These are phyloP conservation scores for Drosophila picticornis DNA, from an alignment of 2,888 invertebrate genomes.

Conservation along the genomic window DNA sequence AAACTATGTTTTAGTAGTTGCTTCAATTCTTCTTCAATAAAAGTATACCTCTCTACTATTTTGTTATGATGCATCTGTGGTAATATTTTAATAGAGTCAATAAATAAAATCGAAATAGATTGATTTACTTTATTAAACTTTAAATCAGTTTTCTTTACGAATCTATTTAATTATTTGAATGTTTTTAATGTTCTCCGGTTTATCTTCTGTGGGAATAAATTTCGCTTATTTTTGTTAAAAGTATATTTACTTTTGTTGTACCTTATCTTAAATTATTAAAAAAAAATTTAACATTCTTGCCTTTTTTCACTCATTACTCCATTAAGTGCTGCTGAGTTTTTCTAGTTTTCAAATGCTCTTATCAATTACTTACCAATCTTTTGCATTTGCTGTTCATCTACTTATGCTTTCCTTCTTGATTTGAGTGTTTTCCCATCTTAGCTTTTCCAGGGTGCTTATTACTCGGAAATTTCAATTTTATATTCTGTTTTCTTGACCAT, in stretches of 20 bases:
- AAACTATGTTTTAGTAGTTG: not conserved
- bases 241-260: not conserved
- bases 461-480: slow-evolving; percentile 6
- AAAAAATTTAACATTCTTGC: not conserved
- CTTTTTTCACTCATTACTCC: not conserved
- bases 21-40: not conserved
- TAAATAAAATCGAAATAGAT: too few relatives aligned
- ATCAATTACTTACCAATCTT: not conserved
- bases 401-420: not conserved
- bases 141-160: not conserved
- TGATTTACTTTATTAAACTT: not conserved
- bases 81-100: not conserved
- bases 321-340: not conserved
- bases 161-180: not conserved
- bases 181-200: not conserved
- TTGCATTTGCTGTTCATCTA: slow-evolving; percentile 5
- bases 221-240: not conserved
- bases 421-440: not conserved
- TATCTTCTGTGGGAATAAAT: not conserved
- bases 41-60: not conserved
- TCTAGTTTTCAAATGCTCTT: not conserved
- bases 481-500: slow-evolving; percentile 2
- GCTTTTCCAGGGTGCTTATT: not conserved
- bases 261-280: not conserved
- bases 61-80: not conserved